Conservation (phyloP, 2,113 vertebrate genomes). For the Dipodomys stephensi region DNA sequence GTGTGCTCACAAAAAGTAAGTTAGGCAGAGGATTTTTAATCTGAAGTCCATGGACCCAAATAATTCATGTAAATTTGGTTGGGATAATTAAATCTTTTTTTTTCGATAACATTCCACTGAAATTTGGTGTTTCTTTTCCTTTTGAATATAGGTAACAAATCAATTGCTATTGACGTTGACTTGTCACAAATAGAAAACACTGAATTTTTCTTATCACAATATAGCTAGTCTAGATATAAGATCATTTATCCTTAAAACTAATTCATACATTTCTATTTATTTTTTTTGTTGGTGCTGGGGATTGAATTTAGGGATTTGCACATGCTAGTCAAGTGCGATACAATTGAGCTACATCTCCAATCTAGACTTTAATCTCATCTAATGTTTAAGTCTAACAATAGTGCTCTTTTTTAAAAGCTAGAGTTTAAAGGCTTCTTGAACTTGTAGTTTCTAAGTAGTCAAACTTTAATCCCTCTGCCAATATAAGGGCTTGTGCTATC, state of each 20-base stretch:
- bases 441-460: neutral
- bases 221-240: neutral
- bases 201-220: neutral
- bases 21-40: neutral
- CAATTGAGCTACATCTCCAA: neutral
- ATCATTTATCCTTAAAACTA: neutral
- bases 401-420: constrained; percentile 1
- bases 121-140: constrained; percentile 20
- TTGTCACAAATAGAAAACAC: constrained; percentile 3
- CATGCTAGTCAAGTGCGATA: neutral
- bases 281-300: neutral
- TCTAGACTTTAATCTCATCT: constrained; percentile 35
- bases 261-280: constrained; percentile 3
- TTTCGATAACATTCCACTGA: constrained; percentile 17
- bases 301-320: neutral
- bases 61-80: neutral
- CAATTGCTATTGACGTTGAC: neutral
- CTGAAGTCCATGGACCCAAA: too few species aligned
- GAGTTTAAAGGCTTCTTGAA: constrained; percentile 16
- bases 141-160: neutral
- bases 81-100: neutral
- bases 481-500: neutral
- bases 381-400: constrained; percentile 13
- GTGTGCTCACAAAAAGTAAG: neutral
- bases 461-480: neutral